Percentiles rank a stretch among this genome's conserved stretches.
phyloP scores from a whole-genome alignment of 2,797 vertebrate genomes.

The Peromyscus aztecus region DNA sequence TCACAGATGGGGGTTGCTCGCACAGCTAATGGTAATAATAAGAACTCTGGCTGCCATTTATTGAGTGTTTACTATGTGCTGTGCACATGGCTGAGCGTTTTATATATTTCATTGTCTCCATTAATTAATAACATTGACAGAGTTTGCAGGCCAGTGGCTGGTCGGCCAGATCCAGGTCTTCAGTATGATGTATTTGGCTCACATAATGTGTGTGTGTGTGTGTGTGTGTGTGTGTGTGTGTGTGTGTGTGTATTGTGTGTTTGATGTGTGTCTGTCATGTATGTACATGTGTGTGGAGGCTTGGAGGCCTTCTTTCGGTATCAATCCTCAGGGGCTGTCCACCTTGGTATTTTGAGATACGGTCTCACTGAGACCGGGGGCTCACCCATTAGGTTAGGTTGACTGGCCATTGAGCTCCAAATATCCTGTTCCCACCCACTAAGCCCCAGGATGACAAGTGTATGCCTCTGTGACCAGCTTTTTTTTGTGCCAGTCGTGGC shows the following conservation, averaged over 20 bases:
- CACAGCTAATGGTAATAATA: neutral
- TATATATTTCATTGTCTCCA: conserved; percentile 12
- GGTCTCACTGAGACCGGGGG: neutral
- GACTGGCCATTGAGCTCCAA: neutral
- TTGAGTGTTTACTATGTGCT: conserved; percentile 53
- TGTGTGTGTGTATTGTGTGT: neutral
- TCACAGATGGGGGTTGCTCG: neutral
- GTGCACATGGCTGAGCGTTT: neutral
- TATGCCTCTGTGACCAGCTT: neutral
- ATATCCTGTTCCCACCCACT: neutral
- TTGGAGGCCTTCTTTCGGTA: neutral
- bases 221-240: neutral
- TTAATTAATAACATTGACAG: conserved; percentile 16
- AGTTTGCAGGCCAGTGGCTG: neutral
- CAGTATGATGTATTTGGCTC: conserved; percentile 1
- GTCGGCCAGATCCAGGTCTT: neutral
- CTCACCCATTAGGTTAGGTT: neutral
- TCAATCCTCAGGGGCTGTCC: neutral
- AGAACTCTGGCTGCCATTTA: neutral
- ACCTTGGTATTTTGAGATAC: neutral
- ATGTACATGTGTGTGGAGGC: neutral
- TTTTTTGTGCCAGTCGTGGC: too few relatives aligned
- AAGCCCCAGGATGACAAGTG: neutral
- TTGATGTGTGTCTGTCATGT: neutral
- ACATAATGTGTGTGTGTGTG: neutral